phyloP scores from a whole-genome alignment of 1,140 invertebrate species.

The Condylostylus longicornis region DNA sequence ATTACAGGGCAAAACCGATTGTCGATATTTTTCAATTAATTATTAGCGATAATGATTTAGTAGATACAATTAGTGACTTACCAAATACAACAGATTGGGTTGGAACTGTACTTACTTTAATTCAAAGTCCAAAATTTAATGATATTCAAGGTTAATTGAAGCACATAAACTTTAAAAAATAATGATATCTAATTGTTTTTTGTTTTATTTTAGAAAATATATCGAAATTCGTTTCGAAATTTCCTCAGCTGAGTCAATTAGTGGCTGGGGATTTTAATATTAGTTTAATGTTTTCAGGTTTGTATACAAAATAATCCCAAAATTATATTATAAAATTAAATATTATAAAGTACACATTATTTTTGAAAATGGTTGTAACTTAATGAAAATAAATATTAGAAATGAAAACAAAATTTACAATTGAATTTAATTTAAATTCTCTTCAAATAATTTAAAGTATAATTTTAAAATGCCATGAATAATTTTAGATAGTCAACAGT shows the following conservation, averaged over 20 bases:
- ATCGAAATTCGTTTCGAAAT: slow-evolving; percentile 19
- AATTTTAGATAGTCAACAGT: slow-evolving; percentile 26
- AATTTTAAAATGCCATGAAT: too few relatives aligned
- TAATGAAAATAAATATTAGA: too few relatives aligned
- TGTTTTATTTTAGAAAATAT: slow-evolving; percentile 21
- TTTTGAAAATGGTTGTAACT: too few relatives aligned
- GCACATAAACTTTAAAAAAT: slow-evolving; percentile 1
- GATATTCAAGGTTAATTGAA: slow-evolving; percentile 37
- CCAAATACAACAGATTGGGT: slow-evolving; percentile 43
- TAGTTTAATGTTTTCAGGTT: too few relatives aligned
- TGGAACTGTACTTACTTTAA: slow-evolving; percentile 39
- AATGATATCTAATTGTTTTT: slow-evolving; percentile 3
- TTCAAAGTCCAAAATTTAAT: slow-evolving; percentile 41
- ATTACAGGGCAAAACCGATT: slow-evolving; percentile 31
- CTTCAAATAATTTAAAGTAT: too few relatives aligned
- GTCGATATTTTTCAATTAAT: slow-evolving; percentile 34
- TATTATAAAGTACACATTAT: too few relatives aligned
- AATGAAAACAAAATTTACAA: too few relatives aligned
- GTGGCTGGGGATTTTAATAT: too few relatives aligned
- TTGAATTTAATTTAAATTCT: too few relatives aligned
- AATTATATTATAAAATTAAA: too few relatives aligned
- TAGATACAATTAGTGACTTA: slow-evolving; percentile 35
- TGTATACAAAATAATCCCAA: too few relatives aligned
- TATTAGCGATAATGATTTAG: slow-evolving; percentile 33
- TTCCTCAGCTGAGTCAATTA: too few relatives aligned